Evolutionary conservation across 1,140 invertebrate genomes (phyloP).

Genomic region (Eubasilissa regina): DNA sequence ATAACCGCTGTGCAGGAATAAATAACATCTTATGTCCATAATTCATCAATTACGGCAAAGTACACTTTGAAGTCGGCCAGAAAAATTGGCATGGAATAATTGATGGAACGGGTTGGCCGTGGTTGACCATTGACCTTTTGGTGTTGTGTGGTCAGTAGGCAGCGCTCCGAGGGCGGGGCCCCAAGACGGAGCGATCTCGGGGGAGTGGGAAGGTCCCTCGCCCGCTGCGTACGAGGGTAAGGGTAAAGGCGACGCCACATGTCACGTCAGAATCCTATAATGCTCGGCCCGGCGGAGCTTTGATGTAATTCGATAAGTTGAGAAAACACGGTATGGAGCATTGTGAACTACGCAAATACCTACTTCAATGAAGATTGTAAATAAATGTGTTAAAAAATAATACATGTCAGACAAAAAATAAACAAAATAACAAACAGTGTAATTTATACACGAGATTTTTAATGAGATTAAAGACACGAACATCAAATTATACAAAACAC

Average conservation of each 20-base stretch:
- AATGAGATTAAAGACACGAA: too few relatives aligned
- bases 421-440: too few relatives aligned
- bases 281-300: neutral
- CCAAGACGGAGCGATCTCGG: constrained; percentile 1
- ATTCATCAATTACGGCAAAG: constrained; percentile 34
- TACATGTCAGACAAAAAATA: too few relatives aligned
- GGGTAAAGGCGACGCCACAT: neutral
- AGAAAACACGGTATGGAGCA: too few relatives aligned
- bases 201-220: neutral
- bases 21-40: too few relatives aligned
- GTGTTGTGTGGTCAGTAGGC: neutral
- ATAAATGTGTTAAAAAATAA: too few relatives aligned
- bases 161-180: neutral
- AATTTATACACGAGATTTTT: too few relatives aligned
- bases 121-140: constrained; percentile 2
- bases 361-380: too few relatives aligned
- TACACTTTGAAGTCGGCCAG: constrained; percentile 21
- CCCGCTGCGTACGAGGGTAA: neutral
- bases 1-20: too few relatives aligned
- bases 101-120: constrained; percentile 32
- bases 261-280: neutral
- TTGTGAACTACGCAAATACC: too few relatives aligned
- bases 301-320: too few relatives aligned
- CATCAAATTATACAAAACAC: too few relatives aligned
- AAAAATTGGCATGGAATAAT: constrained; percentile 32